A percentile compares a stretch with the other conserved stretches of the same genome.
Evolutionary conservation across 2,797 vertebrate genomes (phyloP).

Genomic region (Miichthys miiuy): DNA sequence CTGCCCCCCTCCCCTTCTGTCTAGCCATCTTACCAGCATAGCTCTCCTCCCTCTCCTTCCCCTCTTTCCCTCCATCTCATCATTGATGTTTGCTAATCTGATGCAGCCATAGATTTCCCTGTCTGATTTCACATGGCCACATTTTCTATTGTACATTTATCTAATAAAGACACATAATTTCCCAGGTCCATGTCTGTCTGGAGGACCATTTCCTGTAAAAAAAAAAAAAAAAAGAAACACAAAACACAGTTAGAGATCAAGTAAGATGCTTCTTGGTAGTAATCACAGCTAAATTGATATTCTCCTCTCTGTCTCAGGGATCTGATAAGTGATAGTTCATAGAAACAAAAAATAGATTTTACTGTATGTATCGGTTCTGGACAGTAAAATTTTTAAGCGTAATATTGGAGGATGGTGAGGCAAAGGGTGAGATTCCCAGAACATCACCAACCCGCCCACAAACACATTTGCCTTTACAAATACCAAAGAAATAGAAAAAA

Average conservation of each 20-base stretch:
- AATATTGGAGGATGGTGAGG: neutral
- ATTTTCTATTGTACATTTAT: constrained; percentile 78
- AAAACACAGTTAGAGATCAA: constrained; percentile 39
- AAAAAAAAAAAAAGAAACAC: constrained; percentile 37
- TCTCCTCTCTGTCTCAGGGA: constrained; percentile 41
- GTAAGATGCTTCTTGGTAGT: constrained; percentile 63
- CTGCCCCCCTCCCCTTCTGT: neutral
- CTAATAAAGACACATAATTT: constrained; percentile 65
- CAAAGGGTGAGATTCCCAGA: constrained; percentile 53
- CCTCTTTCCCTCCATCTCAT: constrained; percentile 50
- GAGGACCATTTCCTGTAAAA: constrained; percentile 71
- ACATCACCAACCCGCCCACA: constrained; percentile 13
- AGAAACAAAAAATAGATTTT: constrained; percentile 53
- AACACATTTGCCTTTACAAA: constrained; percentile 13
- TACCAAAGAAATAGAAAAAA: neutral
- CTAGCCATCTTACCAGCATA: constrained; percentile 67
- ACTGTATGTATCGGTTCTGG: constrained; percentile 55
- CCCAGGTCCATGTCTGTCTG: constrained; percentile 68
- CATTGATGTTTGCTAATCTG: constrained; percentile 75
- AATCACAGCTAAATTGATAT: constrained; percentile 54
- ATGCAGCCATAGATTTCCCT: constrained; percentile 76
- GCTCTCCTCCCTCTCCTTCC: constrained; percentile 19
- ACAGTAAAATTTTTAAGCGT: constrained; percentile 28
- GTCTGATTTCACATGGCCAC: constrained; percentile 70
- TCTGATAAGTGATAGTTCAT: constrained; percentile 54